Conservation (phyloP, 2,797 vertebrate genomes). For the Liparis tanakae region DNA sequence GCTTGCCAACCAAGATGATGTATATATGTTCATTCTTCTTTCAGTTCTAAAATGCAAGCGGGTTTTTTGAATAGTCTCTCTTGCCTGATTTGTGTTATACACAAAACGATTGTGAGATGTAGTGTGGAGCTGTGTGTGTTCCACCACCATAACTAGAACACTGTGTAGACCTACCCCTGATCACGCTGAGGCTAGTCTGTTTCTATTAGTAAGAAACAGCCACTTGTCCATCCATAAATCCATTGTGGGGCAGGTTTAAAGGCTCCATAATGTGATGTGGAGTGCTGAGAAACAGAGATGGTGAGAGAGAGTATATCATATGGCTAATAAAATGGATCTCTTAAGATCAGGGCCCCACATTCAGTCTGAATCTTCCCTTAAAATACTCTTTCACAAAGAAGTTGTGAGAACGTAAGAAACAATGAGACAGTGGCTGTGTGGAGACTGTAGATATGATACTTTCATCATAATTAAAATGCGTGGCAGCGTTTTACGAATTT, state of each 20-base stretch:
- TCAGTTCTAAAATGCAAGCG: background rate
- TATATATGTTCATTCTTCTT: background rate
- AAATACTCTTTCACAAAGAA: constrained; percentile 43
- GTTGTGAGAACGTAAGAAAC: constrained; percentile 36
- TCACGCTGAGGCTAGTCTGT: background rate
- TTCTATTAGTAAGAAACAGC: constrained; percentile 19
- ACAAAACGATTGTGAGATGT: constrained; percentile 6
- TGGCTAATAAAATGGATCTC: constrained; percentile 46
- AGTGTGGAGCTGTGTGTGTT: background rate
- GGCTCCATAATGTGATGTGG: constrained; percentile 45
- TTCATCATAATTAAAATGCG: constrained; percentile 58
- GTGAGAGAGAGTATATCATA: constrained; percentile 31
- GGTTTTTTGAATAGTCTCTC: background rate
- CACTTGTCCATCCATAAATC: constrained; percentile 7
- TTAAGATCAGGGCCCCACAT: constrained; percentile 35
- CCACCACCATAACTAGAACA: background rate
- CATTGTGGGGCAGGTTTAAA: constrained; percentile 28
- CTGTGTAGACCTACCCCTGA: background rate
- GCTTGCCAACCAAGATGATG: constrained; percentile 2
- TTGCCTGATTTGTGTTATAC: constrained; percentile 3
- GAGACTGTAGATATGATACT: constrained; percentile 48
- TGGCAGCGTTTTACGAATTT: constrained; percentile 37
- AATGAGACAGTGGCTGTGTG: constrained; percentile 29
- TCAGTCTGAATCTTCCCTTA: constrained; percentile 27
- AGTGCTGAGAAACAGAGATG: constrained; percentile 28